Evolutionary conservation across 2,888 invertebrate species (phyloP).

Genomic region (Mesodorylaimus sp.): DNA sequence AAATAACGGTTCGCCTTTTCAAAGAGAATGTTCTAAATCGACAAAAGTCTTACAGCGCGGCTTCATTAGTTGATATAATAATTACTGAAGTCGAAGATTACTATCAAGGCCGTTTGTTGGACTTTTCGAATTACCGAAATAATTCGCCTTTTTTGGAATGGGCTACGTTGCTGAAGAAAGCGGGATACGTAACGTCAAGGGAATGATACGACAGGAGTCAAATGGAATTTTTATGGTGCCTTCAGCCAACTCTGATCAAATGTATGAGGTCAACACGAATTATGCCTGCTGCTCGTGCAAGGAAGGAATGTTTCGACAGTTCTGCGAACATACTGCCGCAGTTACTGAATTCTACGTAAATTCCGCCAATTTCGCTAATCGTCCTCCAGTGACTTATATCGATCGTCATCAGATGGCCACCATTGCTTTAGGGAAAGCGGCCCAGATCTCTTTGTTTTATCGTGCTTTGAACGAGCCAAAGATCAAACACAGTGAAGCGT

Average conservation of each 20-base stretch:
- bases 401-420: not conserved
- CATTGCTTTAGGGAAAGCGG: not conserved
- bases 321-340: not conserved
- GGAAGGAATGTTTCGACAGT: not conserved
- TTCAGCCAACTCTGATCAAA: not conserved
- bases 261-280: not conserved
- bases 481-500: not conserved
- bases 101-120: too few relatives aligned
- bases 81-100: too few relatives aligned
- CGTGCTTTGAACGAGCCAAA: not conserved
- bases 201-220: not conserved
- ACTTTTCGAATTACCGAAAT: too few relatives aligned
- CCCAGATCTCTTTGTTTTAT: not conserved
- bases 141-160: too few relatives aligned
- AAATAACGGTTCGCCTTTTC: too few relatives aligned
- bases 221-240: not conserved
- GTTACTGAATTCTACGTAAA: not conserved
- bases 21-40: too few relatives aligned
- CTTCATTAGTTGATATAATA: too few relatives aligned
- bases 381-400: not conserved
- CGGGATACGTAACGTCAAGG: too few relatives aligned
- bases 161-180: too few relatives aligned
- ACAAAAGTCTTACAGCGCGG: too few relatives aligned
- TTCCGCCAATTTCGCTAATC: not conserved
- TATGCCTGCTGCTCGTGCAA: not conserved